Evolutionary conservation across 2,797 vertebrate species (phyloP).

Genomic region (Gymnothorax reevesii): DNA sequence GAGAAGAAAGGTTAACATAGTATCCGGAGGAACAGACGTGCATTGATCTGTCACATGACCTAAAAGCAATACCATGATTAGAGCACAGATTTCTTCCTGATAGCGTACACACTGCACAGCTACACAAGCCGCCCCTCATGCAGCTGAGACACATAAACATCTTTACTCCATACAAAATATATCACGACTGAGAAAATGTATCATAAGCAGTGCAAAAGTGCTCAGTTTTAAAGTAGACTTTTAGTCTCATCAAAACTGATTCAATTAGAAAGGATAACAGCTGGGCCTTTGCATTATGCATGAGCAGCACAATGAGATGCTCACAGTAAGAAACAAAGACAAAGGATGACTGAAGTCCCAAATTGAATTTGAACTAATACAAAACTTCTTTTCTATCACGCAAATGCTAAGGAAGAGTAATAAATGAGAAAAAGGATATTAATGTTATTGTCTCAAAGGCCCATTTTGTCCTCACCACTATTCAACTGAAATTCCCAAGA

Average conservation of each 20-base stretch:
- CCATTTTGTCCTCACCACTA: neutral
- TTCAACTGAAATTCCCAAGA: conserved; percentile 26
- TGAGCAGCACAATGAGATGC: neutral
- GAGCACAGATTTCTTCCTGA: conserved; percentile 17
- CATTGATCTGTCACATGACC: conserved; percentile 32
- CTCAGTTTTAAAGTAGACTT: neutral
- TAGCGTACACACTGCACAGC: neutral
- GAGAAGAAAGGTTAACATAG: conserved; percentile 11
- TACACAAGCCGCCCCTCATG: neutral
- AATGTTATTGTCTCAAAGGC: neutral
- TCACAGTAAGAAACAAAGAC: neutral
- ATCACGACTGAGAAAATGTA: neutral
- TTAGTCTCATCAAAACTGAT: neutral
- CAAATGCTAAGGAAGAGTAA: neutral
- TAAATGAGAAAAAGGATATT: conserved; percentile 1
- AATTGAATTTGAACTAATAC: neutral
- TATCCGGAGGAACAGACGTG: neutral
- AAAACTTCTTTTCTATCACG: neutral
- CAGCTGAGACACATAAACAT: neutral
- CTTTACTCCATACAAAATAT: neutral
- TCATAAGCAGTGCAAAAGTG: neutral
- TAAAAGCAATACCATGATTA: conserved; percentile 30
- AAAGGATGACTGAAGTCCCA: neutral
- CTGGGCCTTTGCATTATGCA: neutral
- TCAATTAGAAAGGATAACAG: neutral